Conservation (phyloP, 2,888 invertebrate species). For the Chrysomela aeneicollis region DNA sequence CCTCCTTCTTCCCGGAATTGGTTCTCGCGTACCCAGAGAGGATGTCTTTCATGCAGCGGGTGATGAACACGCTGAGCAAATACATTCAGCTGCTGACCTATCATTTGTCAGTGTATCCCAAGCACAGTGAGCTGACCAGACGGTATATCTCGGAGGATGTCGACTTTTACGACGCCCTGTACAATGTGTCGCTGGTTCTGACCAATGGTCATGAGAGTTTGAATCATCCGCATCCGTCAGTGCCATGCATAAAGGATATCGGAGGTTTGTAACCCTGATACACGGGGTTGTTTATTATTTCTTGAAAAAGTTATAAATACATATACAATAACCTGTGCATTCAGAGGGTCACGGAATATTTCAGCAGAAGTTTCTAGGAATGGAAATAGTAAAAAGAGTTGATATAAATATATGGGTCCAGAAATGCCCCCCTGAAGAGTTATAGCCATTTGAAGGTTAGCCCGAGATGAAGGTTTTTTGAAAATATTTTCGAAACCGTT, state of each 20-base stretch:
- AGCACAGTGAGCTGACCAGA: slow-evolving; percentile 44
- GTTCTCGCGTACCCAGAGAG: slow-evolving; percentile 58
- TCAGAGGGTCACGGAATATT: too few species aligned
- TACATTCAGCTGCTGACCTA: slow-evolving; percentile 44
- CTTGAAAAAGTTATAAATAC: too few species aligned
- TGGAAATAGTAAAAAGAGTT: too few species aligned
- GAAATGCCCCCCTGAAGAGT: too few species aligned
- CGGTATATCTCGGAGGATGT: slow-evolving; percentile 49
- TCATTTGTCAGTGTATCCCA: slow-evolving; percentile 39
- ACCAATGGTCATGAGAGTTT: slow-evolving; percentile 62
- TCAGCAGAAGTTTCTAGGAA: too few species aligned
- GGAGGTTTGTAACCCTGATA: too few species aligned
- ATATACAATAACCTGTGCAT: too few species aligned
- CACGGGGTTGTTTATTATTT: too few species aligned
- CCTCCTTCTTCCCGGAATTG: slow-evolving; percentile 63
- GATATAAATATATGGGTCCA: too few species aligned
- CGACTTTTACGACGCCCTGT: slow-evolving; percentile 42
- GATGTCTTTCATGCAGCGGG: slow-evolving; percentile 64
- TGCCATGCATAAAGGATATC: slow-evolving; percentile 66
- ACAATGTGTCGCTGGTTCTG: slow-evolving; percentile 48
- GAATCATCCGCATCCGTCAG: slow-evolving; percentile 60
- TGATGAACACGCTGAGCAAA: slow-evolving; percentile 61
- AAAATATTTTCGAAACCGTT: too few species aligned
- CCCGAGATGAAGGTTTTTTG: too few species aligned
- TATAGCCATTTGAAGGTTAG: too few species aligned